A percentile compares a stretch with the other conserved stretches of the same genome.
Conservation (phyloP, 2,797 vertebrate genomes). For the Sparus aurata region DNA sequence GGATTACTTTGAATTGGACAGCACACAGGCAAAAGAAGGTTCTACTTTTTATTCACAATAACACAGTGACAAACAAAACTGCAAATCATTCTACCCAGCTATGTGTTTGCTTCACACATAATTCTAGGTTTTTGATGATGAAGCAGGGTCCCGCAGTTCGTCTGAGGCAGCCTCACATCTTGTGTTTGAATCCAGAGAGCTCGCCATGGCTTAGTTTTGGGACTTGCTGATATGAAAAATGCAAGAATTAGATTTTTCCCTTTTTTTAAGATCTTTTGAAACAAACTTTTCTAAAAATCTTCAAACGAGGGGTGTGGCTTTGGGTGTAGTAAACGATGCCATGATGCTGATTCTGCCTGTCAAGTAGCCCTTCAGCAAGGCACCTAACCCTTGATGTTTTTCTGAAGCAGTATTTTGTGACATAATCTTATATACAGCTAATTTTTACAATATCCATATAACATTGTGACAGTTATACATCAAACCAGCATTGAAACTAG, state of each 20-base stretch:
- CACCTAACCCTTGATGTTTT: not conserved
- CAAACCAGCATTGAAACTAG: not conserved
- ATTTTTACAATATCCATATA: not conserved
- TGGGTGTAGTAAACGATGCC: not conserved
- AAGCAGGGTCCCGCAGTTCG: constrained; percentile 15
- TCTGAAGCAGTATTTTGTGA: not conserved
- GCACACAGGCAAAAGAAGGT: not conserved
- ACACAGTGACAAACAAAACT: not conserved
- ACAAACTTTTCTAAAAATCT: not conserved
- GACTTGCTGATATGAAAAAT: constrained; percentile 32
- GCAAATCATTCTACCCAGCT: not conserved
- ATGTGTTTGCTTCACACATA: constrained; percentile 12
- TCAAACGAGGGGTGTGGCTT: not conserved
- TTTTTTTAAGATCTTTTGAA: not conserved
- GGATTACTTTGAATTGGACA: not conserved
- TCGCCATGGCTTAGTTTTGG: constrained; percentile 20
- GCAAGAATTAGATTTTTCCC: constrained; percentile 3
- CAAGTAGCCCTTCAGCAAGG: not conserved
- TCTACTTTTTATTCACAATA: not conserved
- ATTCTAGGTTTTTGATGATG: constrained; percentile 19
- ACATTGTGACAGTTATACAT: not conserved
- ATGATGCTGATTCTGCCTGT: not conserved
- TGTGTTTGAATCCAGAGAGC: constrained; percentile 16
- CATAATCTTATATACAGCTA: not conserved
- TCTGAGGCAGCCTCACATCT: constrained; percentile 16